Base-by-base conservation (phyloP, 1,140 invertebrate genomes). In the Parasteatoda tepidariorum region DNA sequence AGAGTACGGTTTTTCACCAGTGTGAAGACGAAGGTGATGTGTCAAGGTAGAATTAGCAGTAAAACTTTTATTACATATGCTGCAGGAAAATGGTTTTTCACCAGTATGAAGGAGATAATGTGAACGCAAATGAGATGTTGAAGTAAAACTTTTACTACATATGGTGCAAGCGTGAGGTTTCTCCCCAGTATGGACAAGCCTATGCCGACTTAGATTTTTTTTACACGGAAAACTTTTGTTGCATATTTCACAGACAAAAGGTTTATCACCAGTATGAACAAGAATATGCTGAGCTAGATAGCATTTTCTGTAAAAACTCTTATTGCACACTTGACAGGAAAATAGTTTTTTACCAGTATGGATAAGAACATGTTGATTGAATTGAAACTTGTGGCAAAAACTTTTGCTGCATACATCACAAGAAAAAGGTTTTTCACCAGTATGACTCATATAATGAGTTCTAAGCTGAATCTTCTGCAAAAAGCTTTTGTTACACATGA, bases 361-460 rank as follows among this genome's bases (percentile, higher is more conserved):
- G n/a, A n/a, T n/a, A n/a, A n/a, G n/a, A n/a, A n/a, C n/a, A n/a
- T n/a, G n/a, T n/a, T n/a, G n/a, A n/a, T n/a, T n/a, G n/a, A n/a
- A n/a, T n/a, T n/a, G n/a, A n/a, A n/a, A n/a, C n/a, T n/a, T n/a
- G n/a, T n/a, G n/a, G n/a, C n/a, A n/a, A n/a, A n/a, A 70, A 18
- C n/a, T 54, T 18, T 70, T 78, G 33, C 11, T 0, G 7, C 74
- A 78, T 94, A 89, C 4, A 94, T 91, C 90, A 87, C 96, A 97
- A 87, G 94, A 95, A 90, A 96, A 97, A 4, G 96, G 95, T 85
- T 95, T 91, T 87, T 97, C 95, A 3, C 95, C 96, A 88, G 96
- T 93, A 87, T 97, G 96, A 41, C 95, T 97, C 71, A 95, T 91
- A 74, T 94, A 94, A 2, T 84, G 82, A 15, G 26, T 41, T 3